Conservation (phyloP, 2,113 vertebrate genomes). For the Esox niger region DNA sequence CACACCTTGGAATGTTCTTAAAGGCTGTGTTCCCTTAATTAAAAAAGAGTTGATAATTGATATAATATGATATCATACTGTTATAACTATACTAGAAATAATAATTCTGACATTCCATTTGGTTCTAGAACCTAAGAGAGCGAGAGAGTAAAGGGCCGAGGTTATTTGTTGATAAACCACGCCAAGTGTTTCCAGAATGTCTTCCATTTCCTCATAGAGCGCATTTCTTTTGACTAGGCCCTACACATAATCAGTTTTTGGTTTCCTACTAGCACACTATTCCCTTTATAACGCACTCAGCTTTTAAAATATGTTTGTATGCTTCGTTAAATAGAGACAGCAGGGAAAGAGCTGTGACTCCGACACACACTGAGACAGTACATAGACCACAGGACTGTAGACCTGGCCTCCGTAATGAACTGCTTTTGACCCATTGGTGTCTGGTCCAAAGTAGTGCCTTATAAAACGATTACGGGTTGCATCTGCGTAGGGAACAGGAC, state of each 20-base stretch:
- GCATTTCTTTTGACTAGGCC: too few species aligned
- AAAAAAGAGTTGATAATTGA: conserved; percentile 28
- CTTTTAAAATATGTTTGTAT: too few species aligned
- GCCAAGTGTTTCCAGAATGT: too few species aligned
- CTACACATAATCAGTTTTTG: too few species aligned
- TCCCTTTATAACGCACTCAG: conserved; percentile 22
- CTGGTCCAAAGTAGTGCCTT: conserved; percentile 4
- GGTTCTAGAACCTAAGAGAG: conserved; percentile 28
- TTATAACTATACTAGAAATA: conserved; percentile 24
- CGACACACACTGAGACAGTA: too few species aligned
- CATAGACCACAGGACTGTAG: too few species aligned
- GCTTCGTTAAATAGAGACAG: too few species aligned
- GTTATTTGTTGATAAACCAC: neutral
- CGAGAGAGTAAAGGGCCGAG: conserved; percentile 16
- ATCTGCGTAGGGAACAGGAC: conserved; percentile 12
- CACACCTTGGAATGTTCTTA: neutral
- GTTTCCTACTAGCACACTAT: too few species aligned
- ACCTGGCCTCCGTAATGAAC: too few species aligned
- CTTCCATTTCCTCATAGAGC: too few species aligned
- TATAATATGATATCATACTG: conserved; percentile 28
- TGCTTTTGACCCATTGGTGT: conserved; percentile 5
- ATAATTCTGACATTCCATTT: conserved; percentile 14
- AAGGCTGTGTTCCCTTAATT: neutral
- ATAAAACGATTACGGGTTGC: too few species aligned
- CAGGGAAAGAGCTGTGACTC: too few species aligned